These are phyloP conservation scores for Eulemur rufifrons DNA, from an alignment of 2,113 vertebrate genomes.

Conservation along the genomic window DNA sequence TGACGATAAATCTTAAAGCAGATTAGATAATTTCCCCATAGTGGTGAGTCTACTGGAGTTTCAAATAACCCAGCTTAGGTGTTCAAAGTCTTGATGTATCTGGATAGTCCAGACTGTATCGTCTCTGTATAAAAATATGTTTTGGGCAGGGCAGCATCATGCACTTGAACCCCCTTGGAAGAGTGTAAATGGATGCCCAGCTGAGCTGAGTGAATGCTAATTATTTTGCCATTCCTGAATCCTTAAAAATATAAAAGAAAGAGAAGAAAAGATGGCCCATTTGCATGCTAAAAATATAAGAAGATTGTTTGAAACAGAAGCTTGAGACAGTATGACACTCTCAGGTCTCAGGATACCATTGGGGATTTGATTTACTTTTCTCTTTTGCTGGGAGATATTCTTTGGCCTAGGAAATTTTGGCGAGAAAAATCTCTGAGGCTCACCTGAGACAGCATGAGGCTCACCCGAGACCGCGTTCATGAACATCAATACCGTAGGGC, in stretches of 20 bases:
- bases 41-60: constrained; percentile 76
- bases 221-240: constrained; percentile 78
- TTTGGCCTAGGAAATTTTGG: neutral
- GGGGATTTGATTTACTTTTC: constrained; percentile 50
- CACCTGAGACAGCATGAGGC: neutral
- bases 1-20: constrained; percentile 80
- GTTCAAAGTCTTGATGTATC: constrained; percentile 69
- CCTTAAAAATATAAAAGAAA: constrained; percentile 73
- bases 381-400: neutral
- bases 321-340: neutral
- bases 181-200: constrained; percentile 81
- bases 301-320: neutral
- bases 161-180: constrained; percentile 80
- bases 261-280: constrained; percentile 74
- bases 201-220: constrained; percentile 82
- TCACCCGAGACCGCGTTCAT: neutral
- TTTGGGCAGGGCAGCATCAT: constrained; percentile 75
- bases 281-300: constrained; percentile 75
- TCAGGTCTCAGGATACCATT: neutral
- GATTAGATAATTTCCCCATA: constrained; percentile 79
- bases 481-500: neutral
- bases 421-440: neutral
- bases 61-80: constrained; percentile 72
- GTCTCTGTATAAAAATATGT: constrained; percentile 74
- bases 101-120: constrained; percentile 79